A percentile compares a stretch with the other conserved stretches of the same genome.
phyloP scores from a whole-genome alignment of 2,113 vertebrate species.

The Pluvialis apricaria region DNA sequence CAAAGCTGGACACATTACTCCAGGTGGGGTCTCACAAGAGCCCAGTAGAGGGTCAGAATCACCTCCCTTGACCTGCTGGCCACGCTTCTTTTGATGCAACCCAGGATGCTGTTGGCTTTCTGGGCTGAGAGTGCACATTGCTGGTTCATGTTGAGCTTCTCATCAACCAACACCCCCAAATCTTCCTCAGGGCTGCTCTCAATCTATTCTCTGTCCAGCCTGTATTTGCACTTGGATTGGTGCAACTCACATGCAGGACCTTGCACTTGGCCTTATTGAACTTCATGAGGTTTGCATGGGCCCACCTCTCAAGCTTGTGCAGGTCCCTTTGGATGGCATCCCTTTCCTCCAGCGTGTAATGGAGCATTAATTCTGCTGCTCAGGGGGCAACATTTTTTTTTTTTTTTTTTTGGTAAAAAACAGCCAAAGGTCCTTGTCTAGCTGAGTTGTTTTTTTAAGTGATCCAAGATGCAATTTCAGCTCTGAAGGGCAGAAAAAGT shows the following conservation, averaged over 20 bases:
- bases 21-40: neutral
- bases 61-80: neutral
- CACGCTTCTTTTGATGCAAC: neutral
- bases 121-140: neutral
- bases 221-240: neutral
- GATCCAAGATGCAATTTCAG: neutral
- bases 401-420: neutral
- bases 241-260: neutral
- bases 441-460: neutral
- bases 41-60: neutral
- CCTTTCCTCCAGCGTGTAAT: neutral
- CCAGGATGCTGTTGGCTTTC: neutral
- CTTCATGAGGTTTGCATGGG: neutral
- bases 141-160: too few relatives aligned
- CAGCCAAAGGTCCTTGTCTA: neutral
- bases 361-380: neutral
- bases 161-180: neutral
- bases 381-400: neutral
- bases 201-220: neutral
- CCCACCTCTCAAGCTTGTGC: neutral
- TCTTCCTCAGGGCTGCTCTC: neutral
- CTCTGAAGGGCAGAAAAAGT: neutral
- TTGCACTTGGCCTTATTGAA: neutral
- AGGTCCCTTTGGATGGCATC: neutral
- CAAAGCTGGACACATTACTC: neutral